Base-by-base conservation (phyloP, 2,888 invertebrate genomes). In the Polia nebulosa region DNA sequence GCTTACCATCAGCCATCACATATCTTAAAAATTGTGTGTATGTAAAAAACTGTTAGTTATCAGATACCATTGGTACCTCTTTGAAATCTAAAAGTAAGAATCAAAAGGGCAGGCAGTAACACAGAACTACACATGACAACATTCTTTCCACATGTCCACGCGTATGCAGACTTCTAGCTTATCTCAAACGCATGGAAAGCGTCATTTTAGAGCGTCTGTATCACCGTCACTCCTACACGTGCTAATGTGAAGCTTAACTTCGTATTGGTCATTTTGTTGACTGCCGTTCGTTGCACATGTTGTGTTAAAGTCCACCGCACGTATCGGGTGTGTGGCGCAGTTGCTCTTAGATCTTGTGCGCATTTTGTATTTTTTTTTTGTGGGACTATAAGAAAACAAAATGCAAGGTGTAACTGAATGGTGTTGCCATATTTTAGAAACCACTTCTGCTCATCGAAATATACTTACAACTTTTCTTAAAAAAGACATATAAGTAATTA, bases 231-330 rank as follows among this genome's bases (percentile, higher is more conserved):
- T 47, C 34, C 13, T 9, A 36, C 76, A 53, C 59, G 76, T 69
- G 72, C 41, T 6, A 44, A 7, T 36, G 1, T 27, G 22, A 22
- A 20, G 25, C 17, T 29, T 25, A 11, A 25, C 29, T 45, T 70
- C 8, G 7, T 25, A 20, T 17, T 60, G n/a, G 13, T 17, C 8
- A 68, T 20, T 68, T 36, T 58, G 15, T 52, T 41, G 57, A 68
- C 52, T 25, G 25, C 27, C 6, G 0, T 36, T 34, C 13, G 8
- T 32, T 58, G 6, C 75, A 47, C 59, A 69, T 45, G 69, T 41
- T 41, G 69, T 53, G 22, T 17, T 68, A 72, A 75, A 72, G 72
- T 72, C 45, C 59, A 75, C n/a, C n/a, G n/a, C n/a, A n/a, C n/a
- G 17, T 41, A 6, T 20, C 17, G 17, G 22, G 22, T 25, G 22